Base-by-base conservation (phyloP, 2,888 invertebrate species). In the Mythimna impura region DNA sequence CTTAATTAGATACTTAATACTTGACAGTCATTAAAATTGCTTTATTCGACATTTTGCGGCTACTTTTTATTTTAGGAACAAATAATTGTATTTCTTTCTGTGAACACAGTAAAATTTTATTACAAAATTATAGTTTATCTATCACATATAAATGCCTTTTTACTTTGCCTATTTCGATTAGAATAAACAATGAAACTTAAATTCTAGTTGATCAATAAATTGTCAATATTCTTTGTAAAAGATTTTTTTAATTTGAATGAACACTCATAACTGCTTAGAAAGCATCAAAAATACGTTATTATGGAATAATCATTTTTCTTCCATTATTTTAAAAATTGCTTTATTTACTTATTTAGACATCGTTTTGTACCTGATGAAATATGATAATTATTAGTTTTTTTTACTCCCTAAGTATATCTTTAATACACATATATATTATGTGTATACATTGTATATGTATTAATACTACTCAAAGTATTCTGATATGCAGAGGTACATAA, bases 401-500 rank as follows among this genome's bases (percentile, higher is more conserved):
- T 66, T 64, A 66, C 62, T 40, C 50, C 22, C 58, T 54, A 2
- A 8, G 36, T 50, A 50, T 30, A 66, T 54, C 1, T 65, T 50
- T 65, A 71, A 54, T 65, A 40, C 52, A 60, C 25, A 22, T 71
- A 65, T 25, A 7, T 47, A 17, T 47, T 47, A 47, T 47, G 17
- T 47, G 17, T 47, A 14, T 17, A 17, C 7, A 47, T 6, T 47
- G 14, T 47, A 17, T 47, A 47, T 14, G 43, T 66, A 52, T 60
- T 55, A 63, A 47, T 12, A 54, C 47, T 61, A 63, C 34, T 64
- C 70, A 72, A 83, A 81, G 34, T 76, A 86, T 54, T 85, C 66
- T 81, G 86, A 88, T 88, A 89, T 87, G 85, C 78, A 79, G 36
- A 68, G 43, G 68, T 40, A 20, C 64, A 14, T 58, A 36, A 36